Evolutionary conservation across 2,888 invertebrate genomes (phyloP), one percentile per base, ranked within the genome.

Genomic region (Nezara viridula): DNA sequence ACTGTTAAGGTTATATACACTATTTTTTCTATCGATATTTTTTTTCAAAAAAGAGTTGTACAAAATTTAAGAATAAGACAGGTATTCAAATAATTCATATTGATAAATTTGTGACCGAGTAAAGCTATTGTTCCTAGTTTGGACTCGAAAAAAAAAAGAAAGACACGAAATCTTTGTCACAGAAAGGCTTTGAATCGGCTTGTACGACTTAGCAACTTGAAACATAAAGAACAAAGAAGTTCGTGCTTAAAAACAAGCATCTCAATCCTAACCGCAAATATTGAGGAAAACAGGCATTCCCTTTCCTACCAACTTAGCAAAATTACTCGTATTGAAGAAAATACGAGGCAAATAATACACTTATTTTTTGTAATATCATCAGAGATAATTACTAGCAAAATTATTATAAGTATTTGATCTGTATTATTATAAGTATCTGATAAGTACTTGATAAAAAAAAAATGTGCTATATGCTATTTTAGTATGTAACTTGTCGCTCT

Each of bases 201-300:
- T 73, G 16, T 73, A 37, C 66, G 66, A 73, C 66, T 73, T 73
- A 73, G 66, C 66, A 73, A 37, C 66, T 73, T 73, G 66, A 73
- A 73, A 73, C 66, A 73, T 73, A 73, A 73, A 73, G 66, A 73
- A 73, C 66, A 73, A 73, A 73, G 66, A 73, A 37, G 32, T 60
- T 27, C 60, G 27, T 37, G 32, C 66, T 73, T 73, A 73, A 73
- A 73, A 73, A 73, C 66, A 73, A 73, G 66, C 37, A 73, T 73
- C 66, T 73, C 66, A 19, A 73, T 73, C 66, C 66, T 73, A 16
- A 73, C 37, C 37, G 66, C 66, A 73, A 73, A 73, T 73, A 73
- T 73, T 73, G 66, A 73, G 37, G 37, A 73, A 73, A 73, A 73
- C 66, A 73, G 66, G 21, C 37, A 19, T n/a, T 21, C 37, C 24